Percentiles rank a stretch among this genome's conserved stretches.
phyloP scores from a whole-genome alignment of 1,140 invertebrate species.

The Nasonia vitripennis region DNA sequence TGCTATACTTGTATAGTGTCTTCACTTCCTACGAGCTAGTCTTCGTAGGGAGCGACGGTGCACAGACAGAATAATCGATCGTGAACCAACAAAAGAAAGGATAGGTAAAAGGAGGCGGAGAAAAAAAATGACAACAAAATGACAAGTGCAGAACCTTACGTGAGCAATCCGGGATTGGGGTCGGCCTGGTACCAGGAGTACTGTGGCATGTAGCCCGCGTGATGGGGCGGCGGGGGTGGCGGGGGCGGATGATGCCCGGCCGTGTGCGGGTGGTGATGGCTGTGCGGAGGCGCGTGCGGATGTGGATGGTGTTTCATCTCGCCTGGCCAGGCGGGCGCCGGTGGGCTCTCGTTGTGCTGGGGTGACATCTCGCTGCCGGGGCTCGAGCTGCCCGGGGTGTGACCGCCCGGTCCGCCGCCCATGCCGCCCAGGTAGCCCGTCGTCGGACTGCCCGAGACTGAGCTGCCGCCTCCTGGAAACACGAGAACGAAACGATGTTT shows the following conservation, averaged over 20 bases:
- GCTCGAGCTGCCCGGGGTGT: conserved; percentile 76
- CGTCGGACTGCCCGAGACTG: conserved; percentile 71
- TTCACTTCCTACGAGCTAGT: too few species aligned
- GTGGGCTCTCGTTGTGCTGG: conserved; percentile 77
- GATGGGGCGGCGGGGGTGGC: conserved; percentile 72
- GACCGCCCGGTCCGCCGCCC: conserved; percentile 73
- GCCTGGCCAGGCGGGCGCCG: conserved; percentile 80
- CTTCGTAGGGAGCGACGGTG: too few species aligned
- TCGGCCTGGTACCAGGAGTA: conserved; percentile 86
- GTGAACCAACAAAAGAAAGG: neutral
- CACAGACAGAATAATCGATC: too few species aligned
- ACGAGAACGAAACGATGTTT: conserved; percentile 5
- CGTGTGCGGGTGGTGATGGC: conserved; percentile 78
- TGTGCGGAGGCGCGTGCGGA: conserved; percentile 76
- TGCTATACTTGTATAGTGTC: too few species aligned
- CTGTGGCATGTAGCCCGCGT: conserved; percentile 81
- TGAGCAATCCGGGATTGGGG: conserved; percentile 82
- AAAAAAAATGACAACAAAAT: conserved; percentile 29
- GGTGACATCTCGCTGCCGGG: conserved; percentile 78
- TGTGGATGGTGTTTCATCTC: conserved; percentile 83
- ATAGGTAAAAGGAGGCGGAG: neutral
- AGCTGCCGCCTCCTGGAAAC: conserved; percentile 71
- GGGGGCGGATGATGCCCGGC: conserved; percentile 78
- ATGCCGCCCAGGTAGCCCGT: conserved; percentile 73
- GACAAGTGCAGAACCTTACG: conserved; percentile 76